A percentile compares a stretch with the other conserved stretches of the same genome.
Evolutionary conservation across 1,140 invertebrate species (phyloP).

Genomic region (Polyergus mexicanus): DNA sequence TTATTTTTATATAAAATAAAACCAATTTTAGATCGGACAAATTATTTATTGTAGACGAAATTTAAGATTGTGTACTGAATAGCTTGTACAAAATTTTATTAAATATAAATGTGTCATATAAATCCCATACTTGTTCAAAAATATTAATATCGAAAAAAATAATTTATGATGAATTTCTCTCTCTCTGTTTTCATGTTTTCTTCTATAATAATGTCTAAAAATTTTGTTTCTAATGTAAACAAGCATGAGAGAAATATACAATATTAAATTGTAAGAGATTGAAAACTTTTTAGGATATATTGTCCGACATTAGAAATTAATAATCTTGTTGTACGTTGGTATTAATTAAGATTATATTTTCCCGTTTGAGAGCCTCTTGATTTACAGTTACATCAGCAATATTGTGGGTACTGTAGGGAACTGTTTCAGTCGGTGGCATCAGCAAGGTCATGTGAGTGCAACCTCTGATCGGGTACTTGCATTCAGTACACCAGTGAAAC

Average conservation of each 20-base stretch:
- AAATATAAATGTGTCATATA: constrained; percentile 7
- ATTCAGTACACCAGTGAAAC: constrained; percentile 55
- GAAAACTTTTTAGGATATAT: not conserved
- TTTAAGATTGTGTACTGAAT: not conserved
- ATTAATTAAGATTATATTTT: constrained; percentile 34
- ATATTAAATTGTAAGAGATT: not conserved
- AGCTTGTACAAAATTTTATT: not conserved
- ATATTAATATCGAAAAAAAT: not conserved
- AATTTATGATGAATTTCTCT: not conserved
- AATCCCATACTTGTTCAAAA: not conserved
- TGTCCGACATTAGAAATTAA: constrained; percentile 11
- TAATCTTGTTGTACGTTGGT: constrained; percentile 1
- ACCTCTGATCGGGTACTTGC: constrained; percentile 70
- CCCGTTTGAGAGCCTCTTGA: constrained; percentile 82
- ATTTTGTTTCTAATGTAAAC: not conserved
- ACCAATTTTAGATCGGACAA: not conserved
- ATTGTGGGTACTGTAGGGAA: constrained; percentile 83
- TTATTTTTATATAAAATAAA: not conserved
- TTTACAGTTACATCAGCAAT: constrained; percentile 84
- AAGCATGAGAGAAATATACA: not conserved
- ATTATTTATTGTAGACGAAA: not conserved
- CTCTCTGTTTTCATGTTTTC: not conserved
- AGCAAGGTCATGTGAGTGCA: constrained; percentile 85
- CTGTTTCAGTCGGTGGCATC: constrained; percentile 81
- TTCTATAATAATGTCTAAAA: not conserved